Percentiles rank a stretch among this genome's conserved stretches.
These are phyloP conservation scores for Polyommatus iphigenia DNA, from an alignment of 2,888 invertebrate species.

Conservation along the genomic window DNA sequence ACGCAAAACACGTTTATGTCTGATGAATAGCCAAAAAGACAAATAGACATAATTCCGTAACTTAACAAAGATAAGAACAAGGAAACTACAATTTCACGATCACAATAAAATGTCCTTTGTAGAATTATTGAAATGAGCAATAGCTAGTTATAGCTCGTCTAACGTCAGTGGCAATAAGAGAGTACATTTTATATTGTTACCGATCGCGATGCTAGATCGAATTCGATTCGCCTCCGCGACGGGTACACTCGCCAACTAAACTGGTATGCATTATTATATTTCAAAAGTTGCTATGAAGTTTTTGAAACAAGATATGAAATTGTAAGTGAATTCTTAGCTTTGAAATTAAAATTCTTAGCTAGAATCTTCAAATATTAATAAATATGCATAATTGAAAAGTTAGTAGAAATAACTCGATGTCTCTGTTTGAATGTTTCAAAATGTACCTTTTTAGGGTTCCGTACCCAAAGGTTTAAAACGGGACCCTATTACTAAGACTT, in stretches of 20 bases:
- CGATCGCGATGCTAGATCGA: neutral
- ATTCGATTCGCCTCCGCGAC: constrained; percentile 3
- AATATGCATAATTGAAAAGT: neutral
- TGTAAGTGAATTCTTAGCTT: neutral
- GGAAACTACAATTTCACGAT: no score
- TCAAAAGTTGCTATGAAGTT: neutral
- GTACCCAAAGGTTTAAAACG: no score
- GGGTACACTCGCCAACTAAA: neutral
- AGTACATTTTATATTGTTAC: neutral
- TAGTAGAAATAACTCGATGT: neutral
- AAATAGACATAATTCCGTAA: no score
- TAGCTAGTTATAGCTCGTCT: neutral
- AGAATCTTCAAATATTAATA: neutral
- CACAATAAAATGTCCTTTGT: neutral
- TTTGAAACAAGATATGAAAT: no score
- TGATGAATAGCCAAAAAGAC: no score
- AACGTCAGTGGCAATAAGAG: neutral
- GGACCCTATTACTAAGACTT: no score
- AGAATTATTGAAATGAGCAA: neutral
- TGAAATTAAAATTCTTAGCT: neutral
- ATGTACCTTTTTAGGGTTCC: neutral
- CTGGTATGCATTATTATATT: neutral
- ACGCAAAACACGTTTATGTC: no score
- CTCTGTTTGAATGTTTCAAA: neutral
- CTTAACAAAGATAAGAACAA: no score